These are phyloP conservation scores for Mesorhabditis spiculigera DNA, from an alignment of 2,888 invertebrate species.

Conservation along the genomic window DNA sequence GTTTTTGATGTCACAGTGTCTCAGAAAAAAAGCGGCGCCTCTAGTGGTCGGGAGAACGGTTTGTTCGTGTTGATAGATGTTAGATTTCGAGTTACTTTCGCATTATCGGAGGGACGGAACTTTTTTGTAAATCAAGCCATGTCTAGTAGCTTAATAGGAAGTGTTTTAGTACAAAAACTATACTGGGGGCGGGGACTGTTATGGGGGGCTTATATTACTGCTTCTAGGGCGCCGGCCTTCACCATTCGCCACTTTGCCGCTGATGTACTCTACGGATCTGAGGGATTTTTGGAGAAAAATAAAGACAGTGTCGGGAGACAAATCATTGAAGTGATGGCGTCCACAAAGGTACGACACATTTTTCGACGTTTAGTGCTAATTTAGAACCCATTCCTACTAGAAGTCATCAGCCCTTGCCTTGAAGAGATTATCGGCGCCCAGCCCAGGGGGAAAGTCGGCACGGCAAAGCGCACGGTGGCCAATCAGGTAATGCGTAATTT, in stretches of 20 bases:
- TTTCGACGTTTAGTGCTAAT: too few relatives aligned
- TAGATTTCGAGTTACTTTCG: too few relatives aligned
- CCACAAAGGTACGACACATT: slow-evolving; percentile 61
- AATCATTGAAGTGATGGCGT: slow-evolving; percentile 73
- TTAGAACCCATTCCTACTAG: too few relatives aligned
- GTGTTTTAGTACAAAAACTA: too few relatives aligned
- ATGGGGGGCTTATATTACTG: not conserved
- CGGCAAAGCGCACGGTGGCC: slow-evolving; percentile 67
- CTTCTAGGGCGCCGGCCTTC: slow-evolving; percentile 21
- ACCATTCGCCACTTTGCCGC: slow-evolving; percentile 91
- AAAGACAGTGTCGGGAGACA: slow-evolving; percentile 92
- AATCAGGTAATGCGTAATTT: slow-evolving; percentile 58
- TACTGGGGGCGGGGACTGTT: too few relatives aligned
- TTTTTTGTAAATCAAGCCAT: too few relatives aligned
- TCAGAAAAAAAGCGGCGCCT: too few relatives aligned
- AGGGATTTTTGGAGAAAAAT: slow-evolving; percentile 94
- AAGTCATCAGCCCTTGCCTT: not conserved
- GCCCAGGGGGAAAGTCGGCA: slow-evolving; percentile 20
- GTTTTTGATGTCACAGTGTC: not conserved
- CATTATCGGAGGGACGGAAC: too few relatives aligned
- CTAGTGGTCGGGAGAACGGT: too few relatives aligned
- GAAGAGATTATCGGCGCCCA: slow-evolving; percentile 16
- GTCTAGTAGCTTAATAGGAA: too few relatives aligned
- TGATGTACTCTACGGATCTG: slow-evolving; percentile 79
- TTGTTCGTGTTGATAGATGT: too few relatives aligned